Evolutionary conservation across 2,113 vertebrate species (phyloP), one percentile per base, ranked within the genome.

Genomic region (Nothoprocta perdicaria): DNA sequence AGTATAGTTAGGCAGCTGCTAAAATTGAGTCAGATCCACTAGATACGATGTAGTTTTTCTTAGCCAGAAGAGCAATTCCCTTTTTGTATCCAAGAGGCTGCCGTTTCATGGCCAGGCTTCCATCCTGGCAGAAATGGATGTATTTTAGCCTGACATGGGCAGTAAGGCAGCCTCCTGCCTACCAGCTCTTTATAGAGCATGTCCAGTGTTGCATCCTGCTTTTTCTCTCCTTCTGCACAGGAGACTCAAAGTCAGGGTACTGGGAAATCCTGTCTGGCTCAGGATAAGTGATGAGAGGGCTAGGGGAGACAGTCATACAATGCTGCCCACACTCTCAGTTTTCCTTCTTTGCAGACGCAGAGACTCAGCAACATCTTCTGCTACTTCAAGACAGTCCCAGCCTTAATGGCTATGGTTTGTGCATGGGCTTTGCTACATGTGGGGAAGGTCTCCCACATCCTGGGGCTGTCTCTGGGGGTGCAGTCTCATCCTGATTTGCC

Each of bases 61-160:
- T 43, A 46, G 46, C 4, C 48, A 65, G 18, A 10, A 12, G 6
- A 27, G 24, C 46, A 71, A 6, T 27, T 61, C 1, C 1, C 8
- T 13, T 76, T 57, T 26, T 33, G 31, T 46, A 40, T 13, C 9
- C 2, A 2, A 0, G 1, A 16, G 40, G 35, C 15, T 31, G 33
- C 3, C 57, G 68, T n/a, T 52, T 2, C 0, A 0, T 52, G 48
- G 48, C 19, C 29, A 86, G 62, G 3, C 19, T 53, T 41, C 23
- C 26, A 41, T 29, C 22, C 9, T 22, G 79, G 38, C 24, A 60
- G 57, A 48, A 69, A 65, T 14, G 16, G 9, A 10, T 12, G 41
- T 4, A 5, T 77, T 77, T 50, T 46, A 41, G 31, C 23, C 65
- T 58, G 52, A 7, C 8, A 16, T n/a, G 17, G 27, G 1, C 38